phyloP scores from a whole-genome alignment of 2,113 vertebrate species.

The Mesitornis unicolor region DNA sequence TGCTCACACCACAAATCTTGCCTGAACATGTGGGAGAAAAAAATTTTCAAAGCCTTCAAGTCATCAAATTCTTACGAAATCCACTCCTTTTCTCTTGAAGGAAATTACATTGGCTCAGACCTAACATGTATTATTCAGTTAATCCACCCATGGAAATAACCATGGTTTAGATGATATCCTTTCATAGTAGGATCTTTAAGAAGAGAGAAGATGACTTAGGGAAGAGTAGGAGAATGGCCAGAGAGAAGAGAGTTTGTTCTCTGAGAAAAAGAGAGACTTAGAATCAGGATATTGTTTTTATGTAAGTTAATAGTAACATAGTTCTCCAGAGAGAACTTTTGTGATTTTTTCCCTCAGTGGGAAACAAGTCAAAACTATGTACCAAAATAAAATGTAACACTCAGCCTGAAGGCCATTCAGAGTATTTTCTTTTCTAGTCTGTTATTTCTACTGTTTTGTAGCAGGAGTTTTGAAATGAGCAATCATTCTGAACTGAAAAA shows the following conservation, averaged over 20 bases:
- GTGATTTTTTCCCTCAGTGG: not conserved
- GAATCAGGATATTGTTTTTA: not conserved
- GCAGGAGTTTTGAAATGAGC: not conserved
- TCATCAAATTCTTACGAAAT: slow-evolving; percentile 39
- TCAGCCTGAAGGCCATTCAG: not conserved
- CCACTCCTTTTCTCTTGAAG: not conserved
- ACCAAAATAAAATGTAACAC: not conserved
- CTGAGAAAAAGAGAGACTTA: not conserved
- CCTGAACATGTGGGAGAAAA: slow-evolving; percentile 25
- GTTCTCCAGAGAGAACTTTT: not conserved
- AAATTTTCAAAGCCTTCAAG: slow-evolving; percentile 34
- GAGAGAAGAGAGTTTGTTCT: not conserved
- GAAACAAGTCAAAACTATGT: not conserved
- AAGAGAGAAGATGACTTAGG: not conserved
- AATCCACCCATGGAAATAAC: not conserved
- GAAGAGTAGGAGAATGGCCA: not conserved
- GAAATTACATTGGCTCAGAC: slow-evolving; percentile 1
- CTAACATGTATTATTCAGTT: not conserved
- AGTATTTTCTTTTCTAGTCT: not conserved
- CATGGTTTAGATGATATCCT: not conserved
- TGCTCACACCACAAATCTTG: not conserved
- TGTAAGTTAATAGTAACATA: not conserved
- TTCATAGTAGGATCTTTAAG: not conserved
- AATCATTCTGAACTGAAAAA: not conserved
- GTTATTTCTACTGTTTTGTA: not conserved